These are phyloP conservation scores for Lineus longissimus DNA, from an alignment of 1,140 invertebrate species.

Conservation along the genomic window DNA sequence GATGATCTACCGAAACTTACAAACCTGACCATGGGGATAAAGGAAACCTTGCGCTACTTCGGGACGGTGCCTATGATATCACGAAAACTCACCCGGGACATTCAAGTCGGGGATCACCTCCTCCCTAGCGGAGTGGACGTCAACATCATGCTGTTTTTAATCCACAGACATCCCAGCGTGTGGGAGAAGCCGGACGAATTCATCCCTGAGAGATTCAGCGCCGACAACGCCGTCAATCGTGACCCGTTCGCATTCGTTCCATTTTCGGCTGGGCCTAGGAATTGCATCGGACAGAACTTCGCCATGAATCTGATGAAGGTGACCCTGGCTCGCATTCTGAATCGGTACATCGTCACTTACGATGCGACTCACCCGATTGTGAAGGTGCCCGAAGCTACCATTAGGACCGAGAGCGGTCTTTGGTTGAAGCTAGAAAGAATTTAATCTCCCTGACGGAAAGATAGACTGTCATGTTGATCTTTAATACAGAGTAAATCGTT, in stretches of 20 bases:
- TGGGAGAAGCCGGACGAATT: constrained; percentile 30
- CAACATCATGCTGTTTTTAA: constrained; percentile 25
- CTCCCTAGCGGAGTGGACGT: constrained; percentile 27
- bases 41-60: constrained; percentile 50
- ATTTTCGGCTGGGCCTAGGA: constrained; percentile 24
- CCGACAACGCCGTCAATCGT: not conserved
- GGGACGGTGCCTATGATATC: constrained; percentile 65
- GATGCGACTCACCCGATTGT: too few relatives aligned
- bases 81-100: constrained; percentile 65
- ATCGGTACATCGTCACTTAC: too few relatives aligned
- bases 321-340: constrained; percentile 28
- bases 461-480: too few relatives aligned
- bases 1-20: constrained; percentile 35
- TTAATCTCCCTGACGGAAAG: too few relatives aligned
- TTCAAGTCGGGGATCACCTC: constrained; percentile 41
- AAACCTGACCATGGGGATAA: constrained; percentile 49
- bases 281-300: constrained; percentile 45
- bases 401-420: too few relatives aligned
- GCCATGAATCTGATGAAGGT: constrained; percentile 42
- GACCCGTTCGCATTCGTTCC: constrained; percentile 3
- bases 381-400: too few relatives aligned
- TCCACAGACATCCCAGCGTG: constrained; percentile 39
- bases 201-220: not conserved
- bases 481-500: too few relatives aligned
- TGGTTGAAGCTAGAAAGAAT: too few relatives aligned